Conservation (phyloP, 2,797 vertebrate species). For the Cossypha dichroa region DNA sequence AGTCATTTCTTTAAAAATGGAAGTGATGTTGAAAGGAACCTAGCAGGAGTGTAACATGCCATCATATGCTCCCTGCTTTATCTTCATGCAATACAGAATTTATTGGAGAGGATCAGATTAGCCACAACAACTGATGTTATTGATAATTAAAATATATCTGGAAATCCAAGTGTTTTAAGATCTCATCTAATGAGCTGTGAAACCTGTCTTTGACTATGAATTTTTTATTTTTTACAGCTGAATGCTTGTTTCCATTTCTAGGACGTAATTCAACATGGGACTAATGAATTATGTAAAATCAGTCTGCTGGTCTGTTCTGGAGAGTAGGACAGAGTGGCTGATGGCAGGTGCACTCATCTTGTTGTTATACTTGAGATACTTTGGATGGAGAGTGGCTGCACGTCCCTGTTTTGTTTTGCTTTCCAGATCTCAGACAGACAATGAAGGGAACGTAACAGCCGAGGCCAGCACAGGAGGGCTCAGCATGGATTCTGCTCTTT, state of each 20-base stretch:
- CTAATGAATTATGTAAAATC: conserved; percentile 76
- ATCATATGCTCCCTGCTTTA: background rate
- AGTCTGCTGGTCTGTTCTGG: conserved; percentile 37
- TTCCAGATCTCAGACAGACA: conserved; percentile 91
- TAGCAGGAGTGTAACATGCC: background rate
- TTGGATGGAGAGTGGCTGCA: background rate
- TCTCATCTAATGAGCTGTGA: background rate
- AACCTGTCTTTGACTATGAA: conserved; percentile 35
- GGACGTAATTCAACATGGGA: conserved; percentile 54
- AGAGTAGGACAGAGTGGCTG: conserved; percentile 5
- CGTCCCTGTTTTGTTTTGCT: conserved; percentile 41
- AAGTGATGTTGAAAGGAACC: background rate
- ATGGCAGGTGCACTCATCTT: background rate
- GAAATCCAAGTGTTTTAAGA: background rate
- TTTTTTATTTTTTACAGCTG: conserved; percentile 70
- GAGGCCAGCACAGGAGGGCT: conserved; percentile 81
- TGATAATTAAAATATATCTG: background rate
- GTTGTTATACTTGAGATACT: background rate
- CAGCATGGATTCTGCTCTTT: conserved; percentile 81
- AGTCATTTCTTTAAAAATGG: background rate
- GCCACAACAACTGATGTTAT: background rate
- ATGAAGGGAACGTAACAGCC: conserved; percentile 81
- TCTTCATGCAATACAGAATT: background rate
- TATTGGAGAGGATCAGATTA: background rate
- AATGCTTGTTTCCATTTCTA: conserved; percentile 64